A percentile compares a stretch with the other conserved stretches of the same genome.
phyloP scores from a whole-genome alignment of 2,113 vertebrate species.

The Spea multiplicata region DNA sequence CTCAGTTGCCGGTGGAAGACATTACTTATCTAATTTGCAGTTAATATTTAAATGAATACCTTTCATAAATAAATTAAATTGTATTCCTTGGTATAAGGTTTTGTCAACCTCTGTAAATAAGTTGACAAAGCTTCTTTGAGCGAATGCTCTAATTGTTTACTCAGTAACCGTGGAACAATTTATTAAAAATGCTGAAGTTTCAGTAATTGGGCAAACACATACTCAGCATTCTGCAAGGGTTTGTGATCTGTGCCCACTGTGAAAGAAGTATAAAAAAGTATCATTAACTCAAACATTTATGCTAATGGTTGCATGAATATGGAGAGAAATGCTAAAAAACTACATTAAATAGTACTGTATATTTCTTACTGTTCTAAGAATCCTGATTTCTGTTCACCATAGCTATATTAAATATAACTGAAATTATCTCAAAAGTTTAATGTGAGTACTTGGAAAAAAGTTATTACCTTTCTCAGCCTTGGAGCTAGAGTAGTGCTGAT shows the following conservation, averaged over 20 bases:
- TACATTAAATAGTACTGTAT: conserved; percentile 16
- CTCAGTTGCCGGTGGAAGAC: not conserved
- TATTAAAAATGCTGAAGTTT: conserved; percentile 35
- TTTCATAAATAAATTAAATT: conserved; percentile 5
- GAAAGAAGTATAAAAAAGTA: conserved; percentile 12
- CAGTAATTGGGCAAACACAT: conserved; percentile 38
- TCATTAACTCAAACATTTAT: conserved; percentile 34
- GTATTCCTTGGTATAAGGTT: conserved; percentile 6
- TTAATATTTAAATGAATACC: conserved; percentile 1
- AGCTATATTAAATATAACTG: conserved; percentile 8
- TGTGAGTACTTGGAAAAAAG: conserved; percentile 8
- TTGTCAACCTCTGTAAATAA: conserved; percentile 7
- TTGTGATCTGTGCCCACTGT: conserved; percentile 21
- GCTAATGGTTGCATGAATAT: conserved; percentile 30
- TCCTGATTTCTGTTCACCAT: conserved; percentile 31
- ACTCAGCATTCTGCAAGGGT: conserved; percentile 29
- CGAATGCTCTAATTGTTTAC: conserved; percentile 29
- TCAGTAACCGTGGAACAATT: conserved; percentile 4
- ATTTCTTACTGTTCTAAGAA: conserved; percentile 12
- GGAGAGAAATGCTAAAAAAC: conserved; percentile 32
- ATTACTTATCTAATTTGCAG: not conserved
- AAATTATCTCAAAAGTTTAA: conserved; percentile 13
- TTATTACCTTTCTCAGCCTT: conserved; percentile 3
- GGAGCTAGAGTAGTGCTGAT: not conserved
- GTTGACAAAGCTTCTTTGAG: conserved; percentile 9